Percentiles rank a stretch among this genome's conserved stretches.
phyloP scores from a whole-genome alignment of 2,888 invertebrate species.

The Rugalucina vietnamica region DNA sequence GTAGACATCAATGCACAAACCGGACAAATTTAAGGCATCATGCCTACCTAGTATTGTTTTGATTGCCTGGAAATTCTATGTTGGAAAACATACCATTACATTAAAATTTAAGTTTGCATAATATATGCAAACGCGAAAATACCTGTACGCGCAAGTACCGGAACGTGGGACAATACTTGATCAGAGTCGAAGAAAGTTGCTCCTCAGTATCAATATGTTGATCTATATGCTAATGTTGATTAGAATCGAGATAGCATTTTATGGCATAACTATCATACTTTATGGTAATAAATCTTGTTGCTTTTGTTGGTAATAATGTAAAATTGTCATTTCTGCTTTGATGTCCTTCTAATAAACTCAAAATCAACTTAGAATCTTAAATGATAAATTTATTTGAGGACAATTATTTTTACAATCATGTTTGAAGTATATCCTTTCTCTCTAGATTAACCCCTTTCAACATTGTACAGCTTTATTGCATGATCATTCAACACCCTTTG shows the following conservation, averaged over 20 bases:
- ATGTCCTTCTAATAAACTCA: background rate
- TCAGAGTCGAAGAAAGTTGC: background rate
- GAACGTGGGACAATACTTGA: background rate
- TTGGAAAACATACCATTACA: too few relatives aligned
- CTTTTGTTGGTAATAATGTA: constrained; percentile 2
- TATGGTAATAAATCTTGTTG: background rate
- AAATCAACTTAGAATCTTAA: background rate
- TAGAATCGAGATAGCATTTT: background rate
- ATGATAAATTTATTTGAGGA: background rate
- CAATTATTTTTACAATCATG: background rate
- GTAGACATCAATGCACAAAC: too few relatives aligned
- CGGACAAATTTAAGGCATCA: too few relatives aligned
- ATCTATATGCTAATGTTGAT: constrained; percentile 1
- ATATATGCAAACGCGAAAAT: too few relatives aligned
- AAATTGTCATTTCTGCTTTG: background rate
- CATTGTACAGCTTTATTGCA: too few relatives aligned
- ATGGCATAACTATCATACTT: constrained; percentile 10
- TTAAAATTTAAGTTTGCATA: too few relatives aligned
- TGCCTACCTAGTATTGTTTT: too few relatives aligned
- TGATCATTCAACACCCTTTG: too few relatives aligned
- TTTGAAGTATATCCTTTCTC: background rate
- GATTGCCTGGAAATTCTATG: too few relatives aligned
- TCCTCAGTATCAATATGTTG: background rate
- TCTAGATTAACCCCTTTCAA: too few relatives aligned
- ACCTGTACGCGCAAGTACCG: background rate